Evolutionary conservation across 1,140 invertebrate species (phyloP), one percentile per base, ranked within the genome.

Genomic region (Drosophila bipectinata): DNA sequence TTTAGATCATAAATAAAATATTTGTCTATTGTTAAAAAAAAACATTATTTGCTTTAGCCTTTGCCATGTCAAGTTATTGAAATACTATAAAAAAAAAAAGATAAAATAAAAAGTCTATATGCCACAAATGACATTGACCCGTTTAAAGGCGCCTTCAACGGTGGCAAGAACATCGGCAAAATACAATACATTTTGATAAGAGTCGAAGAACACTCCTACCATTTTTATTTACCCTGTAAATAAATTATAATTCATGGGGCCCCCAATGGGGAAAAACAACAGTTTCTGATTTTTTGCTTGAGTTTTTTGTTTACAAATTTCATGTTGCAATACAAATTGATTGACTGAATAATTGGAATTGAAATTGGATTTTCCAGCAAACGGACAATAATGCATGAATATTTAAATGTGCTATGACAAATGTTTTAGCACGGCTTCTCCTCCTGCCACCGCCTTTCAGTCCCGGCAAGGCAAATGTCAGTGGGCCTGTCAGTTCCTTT

Each of bases 51-150:
- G 48, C 44, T 57, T 77, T 64, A 64, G 58, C 45, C 45, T 61
- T 61, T 30, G 28, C 18, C 34, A n/a, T 58, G 41, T 45, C 57
- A 44, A 71, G 39, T 34, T 45, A 8, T 7, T 53, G 39, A 32
- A 63, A 21, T 10, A 64, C 26, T 4, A 41, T 8, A 53, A 64
- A 34, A 18, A 18, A 18, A 18, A 41, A 32, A 41, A 8, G 26
- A 5, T 32, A 24, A 32, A 32, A 67, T 26, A 51, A 12, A 34
- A 34, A 34, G 32, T 34, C 9, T 48, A 45, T 51, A 37, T 39
- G 54, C 54, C 48, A 41, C 52, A 26, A 30, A 51, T 75, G 82
- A 82, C 81, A 87, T 82, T 85, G 81, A 85, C 81, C 81, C 58
- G 82, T 75, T 83, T 66, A 61, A 58, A 57, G 60, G 44, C 58